Conservation (phyloP, 2,797 vertebrate genomes). For the Sitta carolinensis region DNA sequence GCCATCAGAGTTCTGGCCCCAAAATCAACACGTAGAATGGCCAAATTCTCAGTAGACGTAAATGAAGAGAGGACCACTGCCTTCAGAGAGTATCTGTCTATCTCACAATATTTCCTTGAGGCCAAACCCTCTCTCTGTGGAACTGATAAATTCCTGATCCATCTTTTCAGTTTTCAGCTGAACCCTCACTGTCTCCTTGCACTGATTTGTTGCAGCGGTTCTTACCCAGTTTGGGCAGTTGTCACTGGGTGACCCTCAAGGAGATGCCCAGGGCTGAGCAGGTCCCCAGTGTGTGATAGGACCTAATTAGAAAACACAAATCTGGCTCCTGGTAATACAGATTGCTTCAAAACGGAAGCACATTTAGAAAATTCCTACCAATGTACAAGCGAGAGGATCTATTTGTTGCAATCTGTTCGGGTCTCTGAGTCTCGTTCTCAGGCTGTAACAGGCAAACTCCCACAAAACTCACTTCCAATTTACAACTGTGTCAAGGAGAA, state of each 20-base stretch:
- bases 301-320: not conserved
- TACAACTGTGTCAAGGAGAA: slow-evolving; percentile 44
- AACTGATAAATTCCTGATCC: not conserved
- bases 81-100: not conserved
- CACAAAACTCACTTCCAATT: slow-evolving; percentile 24
- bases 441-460: slow-evolving; percentile 30
- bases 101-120: not conserved
- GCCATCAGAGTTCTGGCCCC: not conserved
- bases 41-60: not conserved
- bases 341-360: not conserved
- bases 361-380: not conserved
- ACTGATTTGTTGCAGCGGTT: not conserved
- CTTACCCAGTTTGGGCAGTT: not conserved
- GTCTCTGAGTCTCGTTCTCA: slow-evolving; percentile 6
- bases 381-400: not conserved
- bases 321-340: not conserved
- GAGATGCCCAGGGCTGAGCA: not conserved
- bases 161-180: not conserved
- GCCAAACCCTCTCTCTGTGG: not conserved
- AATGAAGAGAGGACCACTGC: not conserved
- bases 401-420: slow-evolving; percentile 48
- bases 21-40: not conserved
- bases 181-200: not conserved
- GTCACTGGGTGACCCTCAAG: not conserved
- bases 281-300: not conserved